Evolutionary conservation across 92 coral and sea anemone species (phyloP).

Genomic region (Heliopora coerulea): DNA sequence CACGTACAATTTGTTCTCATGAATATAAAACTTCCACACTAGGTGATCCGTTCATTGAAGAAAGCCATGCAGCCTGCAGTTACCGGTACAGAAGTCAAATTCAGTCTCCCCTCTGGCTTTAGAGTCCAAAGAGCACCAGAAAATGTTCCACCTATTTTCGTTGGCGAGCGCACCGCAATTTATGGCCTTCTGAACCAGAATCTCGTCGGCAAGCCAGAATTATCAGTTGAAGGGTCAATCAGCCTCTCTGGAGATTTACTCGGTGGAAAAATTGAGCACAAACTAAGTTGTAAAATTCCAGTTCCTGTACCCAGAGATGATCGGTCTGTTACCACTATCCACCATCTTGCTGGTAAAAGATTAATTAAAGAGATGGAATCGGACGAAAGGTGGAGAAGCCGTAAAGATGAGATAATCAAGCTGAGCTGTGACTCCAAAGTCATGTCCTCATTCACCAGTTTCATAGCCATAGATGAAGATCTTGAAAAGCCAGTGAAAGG

Average conservation of each 20-base stretch:
- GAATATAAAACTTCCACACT: background rate
- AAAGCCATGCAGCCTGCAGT: slow-evolving; percentile 79
- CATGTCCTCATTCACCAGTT: slow-evolving; percentile 66
- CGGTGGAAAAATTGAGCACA: slow-evolving; percentile 43
- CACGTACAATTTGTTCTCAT: no score
- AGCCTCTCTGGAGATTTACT: slow-evolving; percentile 46
- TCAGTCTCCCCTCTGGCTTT: slow-evolving; percentile 65
- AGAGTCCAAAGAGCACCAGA: slow-evolving; percentile 56
- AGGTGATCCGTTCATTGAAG: slow-evolving; percentile 79
- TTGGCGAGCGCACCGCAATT: slow-evolving; percentile 60
- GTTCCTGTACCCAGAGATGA: slow-evolving; percentile 43
- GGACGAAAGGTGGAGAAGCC: background rate
- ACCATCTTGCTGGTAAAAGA: slow-evolving; percentile 67
- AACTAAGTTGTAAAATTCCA: slow-evolving; percentile 48
- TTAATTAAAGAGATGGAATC: slow-evolving; percentile 61
- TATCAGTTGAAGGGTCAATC: slow-evolving; percentile 49
- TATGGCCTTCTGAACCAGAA: slow-evolving; percentile 51
- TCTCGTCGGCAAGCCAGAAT: background rate
- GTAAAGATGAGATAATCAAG: slow-evolving; percentile 48
- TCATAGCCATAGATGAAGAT: slow-evolving; percentile 74
- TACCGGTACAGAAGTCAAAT: slow-evolving; percentile 55
- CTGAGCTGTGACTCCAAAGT: slow-evolving; percentile 71
- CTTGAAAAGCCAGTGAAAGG: slow-evolving; percentile 57
- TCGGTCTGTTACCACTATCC: slow-evolving; percentile 40
- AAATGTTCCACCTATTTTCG: slow-evolving; percentile 58